Base-by-base conservation (phyloP, 2,888 invertebrate species). In the Sceliomorpha sp. region DNA sequence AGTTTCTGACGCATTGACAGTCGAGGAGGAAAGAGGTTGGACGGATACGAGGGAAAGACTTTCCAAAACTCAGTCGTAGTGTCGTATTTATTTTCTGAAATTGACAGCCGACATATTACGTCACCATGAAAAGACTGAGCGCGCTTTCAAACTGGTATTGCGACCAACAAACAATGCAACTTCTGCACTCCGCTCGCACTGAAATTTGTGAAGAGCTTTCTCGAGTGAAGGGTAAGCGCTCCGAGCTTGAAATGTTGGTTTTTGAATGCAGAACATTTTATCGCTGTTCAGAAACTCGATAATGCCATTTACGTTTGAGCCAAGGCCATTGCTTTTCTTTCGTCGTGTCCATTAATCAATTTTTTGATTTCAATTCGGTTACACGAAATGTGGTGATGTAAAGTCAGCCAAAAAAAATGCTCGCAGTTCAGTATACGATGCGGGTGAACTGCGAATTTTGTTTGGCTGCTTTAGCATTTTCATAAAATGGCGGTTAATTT, bases 1-100 rank as follows among this genome's bases (percentile, higher is more conserved):
- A 63, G 55, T 68, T 71, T 66, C 70, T 55, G 59, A 68, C 59
- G 59, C 71, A 71, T 71, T 68, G 67, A 63, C 68, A 59, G 59
- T 47, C 53, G 45, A 24, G 45, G 39, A 37, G 50, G 59, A 53
- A 67, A 42, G 48, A 59, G 67, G 53, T 55, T 29, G 40, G 31
- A 31, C 42, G 48, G 42, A 50, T 36, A 48, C 58, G 55, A 51
- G 34, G 31, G 34, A 58, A 68, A 60, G 40, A 56, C 68, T 62
- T 68, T 68, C 48, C 44, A 62, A 68, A 68, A 68, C 68, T 50
- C 60, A 55, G 60, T 60, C 48, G 63, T 45, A 40, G 67, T 40
- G 47, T 62, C 59, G 58, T 55, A 63, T 59, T 67, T 67, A 59
- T 67, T 71, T 71, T 67, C 62, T 67, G 45, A 58, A 51, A 67